phyloP scores from a whole-genome alignment of 2,888 invertebrate species.

The Prosapia bicincta region DNA sequence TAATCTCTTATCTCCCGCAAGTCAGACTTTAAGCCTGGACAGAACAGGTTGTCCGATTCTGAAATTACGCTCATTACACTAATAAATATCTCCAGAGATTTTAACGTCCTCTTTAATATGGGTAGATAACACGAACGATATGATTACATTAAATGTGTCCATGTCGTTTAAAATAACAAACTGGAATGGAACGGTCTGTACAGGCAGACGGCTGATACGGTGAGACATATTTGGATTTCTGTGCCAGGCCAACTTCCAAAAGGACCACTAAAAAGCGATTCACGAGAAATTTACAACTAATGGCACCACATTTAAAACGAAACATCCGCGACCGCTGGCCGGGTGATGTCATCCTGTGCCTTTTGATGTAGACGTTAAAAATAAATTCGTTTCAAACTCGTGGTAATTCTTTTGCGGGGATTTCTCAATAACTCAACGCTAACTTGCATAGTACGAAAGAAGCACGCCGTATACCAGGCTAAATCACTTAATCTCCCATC shows the following conservation, averaged over 20 bases:
- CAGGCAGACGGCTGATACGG: background rate
- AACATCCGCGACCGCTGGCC: background rate
- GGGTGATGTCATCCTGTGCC: background rate
- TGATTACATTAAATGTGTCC: background rate
- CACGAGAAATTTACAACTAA: background rate
- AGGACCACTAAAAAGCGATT: background rate
- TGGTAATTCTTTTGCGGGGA: background rate
- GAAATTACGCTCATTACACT: no score
- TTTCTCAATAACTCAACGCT: background rate
- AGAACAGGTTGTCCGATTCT: no score
- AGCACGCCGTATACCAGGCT: background rate
- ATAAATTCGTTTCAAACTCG: background rate
- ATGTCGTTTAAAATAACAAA: background rate
- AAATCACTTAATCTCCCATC: background rate
- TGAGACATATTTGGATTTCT: background rate
- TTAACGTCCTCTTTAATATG: no score
- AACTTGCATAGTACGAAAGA: background rate
- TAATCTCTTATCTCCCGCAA: no score
- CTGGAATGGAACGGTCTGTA: background rate
- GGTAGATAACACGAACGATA: background rate
- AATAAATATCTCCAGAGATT: no score
- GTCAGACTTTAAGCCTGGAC: no score
- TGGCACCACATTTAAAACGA: background rate
- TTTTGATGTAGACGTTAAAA: background rate
- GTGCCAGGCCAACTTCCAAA: background rate